Base-by-base conservation (phyloP, 2,888 invertebrate genomes). In the Lasius platythorax region DNA sequence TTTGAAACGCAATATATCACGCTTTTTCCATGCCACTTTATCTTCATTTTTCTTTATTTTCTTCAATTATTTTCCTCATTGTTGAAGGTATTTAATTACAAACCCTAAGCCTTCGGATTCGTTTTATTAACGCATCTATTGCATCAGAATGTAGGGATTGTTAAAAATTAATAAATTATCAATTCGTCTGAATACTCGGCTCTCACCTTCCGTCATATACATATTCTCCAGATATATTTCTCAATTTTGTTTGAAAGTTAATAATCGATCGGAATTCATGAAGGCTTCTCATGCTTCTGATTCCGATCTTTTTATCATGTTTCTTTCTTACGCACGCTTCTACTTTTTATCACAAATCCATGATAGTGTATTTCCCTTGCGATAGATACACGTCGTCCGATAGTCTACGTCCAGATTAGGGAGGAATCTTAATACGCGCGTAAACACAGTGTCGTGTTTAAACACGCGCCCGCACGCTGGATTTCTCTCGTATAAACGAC, bases 381-480 rank as follows among this genome's bases (percentile, higher is more conserved):
- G 53, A 50, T 73, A 79, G 37, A 43, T 82, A 79, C 76, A 64
- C 30, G 70, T 40, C 46, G 63, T 33, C 56, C 83, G 61, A 67
- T 79, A 72, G 76, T 68, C 37, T 5, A 37, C 37, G 82, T 53
- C 37, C 56, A 58, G 56, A 82, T 82, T 58, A 28, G 18, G 30
- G 30, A 70, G 66, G 63, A 46, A 73, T 73, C 72, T 75, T 87
- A 83, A 68, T 46, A 53, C 28, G 66, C 73, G 73, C 66, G 67
- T 90, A 90, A 89, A 88, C 82, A 90, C 11, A n/a, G 15, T 56
- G 15, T 56, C 23, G 53, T 72, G 86, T 84, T 87, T 85, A 87
- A 85, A 88, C 82, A 58, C 15, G n/a, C 53, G 72, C 73, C 4
- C 37, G 40, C 53, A 53, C 78, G 37, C 43, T 8, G 43, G 9